Evolutionary conservation across 2,888 invertebrate species (phyloP).

Genomic region (Phortica okadai): DNA sequence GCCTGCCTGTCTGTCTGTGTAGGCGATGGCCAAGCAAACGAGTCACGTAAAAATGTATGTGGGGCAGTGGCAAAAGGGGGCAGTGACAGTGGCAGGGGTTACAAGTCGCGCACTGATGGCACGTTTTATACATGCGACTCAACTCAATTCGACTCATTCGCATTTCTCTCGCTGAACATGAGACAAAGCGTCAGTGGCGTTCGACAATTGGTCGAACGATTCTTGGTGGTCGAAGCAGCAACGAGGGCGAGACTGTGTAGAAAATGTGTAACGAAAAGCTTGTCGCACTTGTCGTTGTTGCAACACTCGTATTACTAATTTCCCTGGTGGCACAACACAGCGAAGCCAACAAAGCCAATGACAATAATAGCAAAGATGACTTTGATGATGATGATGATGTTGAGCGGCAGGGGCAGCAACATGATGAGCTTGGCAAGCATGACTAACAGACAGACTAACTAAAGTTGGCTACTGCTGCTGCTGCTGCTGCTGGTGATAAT

Average conservation of each 20-base stretch:
- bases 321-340: conserved; percentile 59
- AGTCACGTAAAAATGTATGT: too few species aligned
- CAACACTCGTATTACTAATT: conserved; percentile 67
- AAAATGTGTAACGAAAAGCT: background rate
- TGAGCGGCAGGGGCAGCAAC: background rate
- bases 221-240: background rate
- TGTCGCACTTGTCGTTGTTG: conserved; percentile 32
- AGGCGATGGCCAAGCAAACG: too few species aligned
- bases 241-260: background rate
- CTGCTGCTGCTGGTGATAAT: too few species aligned
- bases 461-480: background rate
- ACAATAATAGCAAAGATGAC: background rate
- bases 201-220: background rate
- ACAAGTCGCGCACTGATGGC: conserved; percentile 17
- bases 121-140: conserved; percentile 59
- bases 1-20: too few species aligned
- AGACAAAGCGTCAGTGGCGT: background rate
- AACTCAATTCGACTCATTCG: conserved; percentile 19
- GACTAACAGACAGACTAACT: too few species aligned
- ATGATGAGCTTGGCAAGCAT: background rate
- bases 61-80: conserved; percentile 24
- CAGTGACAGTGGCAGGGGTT: conserved; percentile 40
- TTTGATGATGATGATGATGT: background rate
- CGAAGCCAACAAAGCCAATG: background rate
- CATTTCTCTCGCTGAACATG: conserved; percentile 50